Percentiles rank a stretch among this genome's conserved stretches.
phyloP scores from a whole-genome alignment of 64 coral and sea anemone genomes.

The Astreopora myriophthalma region DNA sequence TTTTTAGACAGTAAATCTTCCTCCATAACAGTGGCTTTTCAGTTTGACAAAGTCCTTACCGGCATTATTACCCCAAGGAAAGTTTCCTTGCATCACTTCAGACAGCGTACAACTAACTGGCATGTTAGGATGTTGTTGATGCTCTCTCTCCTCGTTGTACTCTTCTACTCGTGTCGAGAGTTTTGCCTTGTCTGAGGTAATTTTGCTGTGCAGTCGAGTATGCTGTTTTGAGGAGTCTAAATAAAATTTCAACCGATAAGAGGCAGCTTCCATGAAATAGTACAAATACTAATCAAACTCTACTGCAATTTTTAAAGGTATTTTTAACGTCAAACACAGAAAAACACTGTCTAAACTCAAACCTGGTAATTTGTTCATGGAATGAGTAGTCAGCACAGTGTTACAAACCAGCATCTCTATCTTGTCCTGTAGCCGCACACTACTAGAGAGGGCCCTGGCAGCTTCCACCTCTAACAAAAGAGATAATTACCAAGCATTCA shows the following conservation, averaged over 20 bases:
- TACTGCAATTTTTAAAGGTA: too few species aligned
- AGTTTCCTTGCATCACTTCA: conserved; percentile 16
- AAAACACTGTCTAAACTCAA: too few species aligned
- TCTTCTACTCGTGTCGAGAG: not conserved
- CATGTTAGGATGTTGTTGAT: not conserved
- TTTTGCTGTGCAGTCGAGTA: not conserved
- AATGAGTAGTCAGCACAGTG: too few species aligned
- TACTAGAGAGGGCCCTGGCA: too few species aligned
- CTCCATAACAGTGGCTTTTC: not conserved
- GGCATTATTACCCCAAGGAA: not conserved
- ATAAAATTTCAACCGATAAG: not conserved
- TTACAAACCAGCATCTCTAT: too few species aligned
- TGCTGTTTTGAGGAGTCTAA: conserved; percentile 5
- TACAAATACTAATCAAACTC: not conserved
- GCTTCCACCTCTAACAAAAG: too few species aligned
- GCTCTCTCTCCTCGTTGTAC: not conserved
- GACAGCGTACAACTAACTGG: not conserved
- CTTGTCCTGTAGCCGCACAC: too few species aligned
- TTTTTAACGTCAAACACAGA: too few species aligned
- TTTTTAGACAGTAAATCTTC: not conserved
- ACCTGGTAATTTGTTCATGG: too few species aligned
- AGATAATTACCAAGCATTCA: too few species aligned
- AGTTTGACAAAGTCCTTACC: not conserved
- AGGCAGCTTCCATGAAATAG: not conserved
- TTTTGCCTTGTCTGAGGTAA: conserved; percentile 16